Percentiles rank a stretch among this genome's conserved stretches.
Conservation (phyloP, 2,888 invertebrate genomes). For the Ischnura elegans region DNA sequence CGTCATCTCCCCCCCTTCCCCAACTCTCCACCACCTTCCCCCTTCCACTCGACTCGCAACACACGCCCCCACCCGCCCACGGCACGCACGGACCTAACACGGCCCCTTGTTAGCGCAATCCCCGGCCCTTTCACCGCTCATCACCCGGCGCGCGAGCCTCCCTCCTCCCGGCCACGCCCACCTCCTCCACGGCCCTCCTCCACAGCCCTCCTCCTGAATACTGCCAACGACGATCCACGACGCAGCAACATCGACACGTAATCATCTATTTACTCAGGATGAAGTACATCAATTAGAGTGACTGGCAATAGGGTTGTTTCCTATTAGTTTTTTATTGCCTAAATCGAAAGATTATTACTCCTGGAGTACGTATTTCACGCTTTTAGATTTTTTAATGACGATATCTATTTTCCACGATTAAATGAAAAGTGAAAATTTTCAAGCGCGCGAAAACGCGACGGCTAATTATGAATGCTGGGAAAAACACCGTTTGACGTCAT, state of each 20-base stretch:
- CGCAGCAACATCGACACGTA: not conserved
- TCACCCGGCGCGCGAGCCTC: not conserved
- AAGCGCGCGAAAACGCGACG: too few relatives aligned
- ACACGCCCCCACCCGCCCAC: not conserved
- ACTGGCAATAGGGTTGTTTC: too few relatives aligned
- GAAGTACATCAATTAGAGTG: too few relatives aligned
- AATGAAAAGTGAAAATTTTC: too few relatives aligned
- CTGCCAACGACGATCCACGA: not conserved
- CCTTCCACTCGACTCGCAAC: not conserved
- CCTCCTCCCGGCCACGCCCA: not conserved
- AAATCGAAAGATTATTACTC: too few relatives aligned
- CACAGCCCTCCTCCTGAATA: not conserved
- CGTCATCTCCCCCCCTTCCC: not conserved
- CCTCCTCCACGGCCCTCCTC: not conserved
- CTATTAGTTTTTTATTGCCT: too few relatives aligned
- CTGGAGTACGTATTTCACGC: too few relatives aligned
- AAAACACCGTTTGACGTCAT: too few relatives aligned
- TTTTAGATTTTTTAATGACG: too few relatives aligned
- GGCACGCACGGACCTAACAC: not conserved
- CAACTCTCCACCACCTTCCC: not conserved
- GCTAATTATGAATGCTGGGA: too few relatives aligned
- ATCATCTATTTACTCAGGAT: too few relatives aligned
- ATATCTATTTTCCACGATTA: too few relatives aligned
- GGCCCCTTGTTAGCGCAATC: slow-evolving; percentile 17
- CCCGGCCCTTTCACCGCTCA: slow-evolving; percentile 18